Base-by-base conservation (phyloP, 2,888 invertebrate species). In the Acleris sparsana region DNA sequence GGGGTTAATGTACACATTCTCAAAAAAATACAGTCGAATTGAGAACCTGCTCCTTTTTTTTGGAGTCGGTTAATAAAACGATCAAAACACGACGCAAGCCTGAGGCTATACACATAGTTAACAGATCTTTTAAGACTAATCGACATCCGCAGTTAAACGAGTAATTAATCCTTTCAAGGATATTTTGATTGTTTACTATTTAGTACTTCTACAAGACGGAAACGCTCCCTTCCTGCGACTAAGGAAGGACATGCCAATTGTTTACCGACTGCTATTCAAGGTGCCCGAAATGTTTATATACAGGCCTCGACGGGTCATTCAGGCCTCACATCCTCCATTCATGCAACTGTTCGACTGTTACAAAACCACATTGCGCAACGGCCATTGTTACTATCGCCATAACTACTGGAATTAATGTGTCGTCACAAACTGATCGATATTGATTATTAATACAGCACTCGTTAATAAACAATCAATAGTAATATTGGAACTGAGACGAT, bases 261-360 rank as follows among this genome's bases (percentile, higher is more conserved):
- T 69, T 74, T 68, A 72, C 65, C 70, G 70, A 67, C 63, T 61
- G 49, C 70, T 74, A 77, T 76, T 78, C 75, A 74, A 75, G 70
- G 72, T 77, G 76, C 75, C 76, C 78, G 62, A 69, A 71, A 73
- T 81, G 78, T 83, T 84, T 80, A 78, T 80, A 80, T 69, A 77
- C 78, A 72, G 56, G 69, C 72, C 69, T 57, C 70, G 25, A 67
- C 61, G 20, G 48, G 43, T 49, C 65, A 69, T 70, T 70, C 65
- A 70, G 48, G 56, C 71, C 65, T 62, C 68, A 64, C 62, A 61
- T 49, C 53, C 59, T 33, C 72, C 82, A 82, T 83, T 84, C 80
- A 84, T 78, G 72, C 71, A 72, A 73, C 75, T 75, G 71, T 39
- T 39, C 39, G 13, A 39, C 39, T 76, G 80, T 80, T 80, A 70